Conservation (phyloP, 2,113 vertebrate genomes). For the Pseudopipra pipra region DNA sequence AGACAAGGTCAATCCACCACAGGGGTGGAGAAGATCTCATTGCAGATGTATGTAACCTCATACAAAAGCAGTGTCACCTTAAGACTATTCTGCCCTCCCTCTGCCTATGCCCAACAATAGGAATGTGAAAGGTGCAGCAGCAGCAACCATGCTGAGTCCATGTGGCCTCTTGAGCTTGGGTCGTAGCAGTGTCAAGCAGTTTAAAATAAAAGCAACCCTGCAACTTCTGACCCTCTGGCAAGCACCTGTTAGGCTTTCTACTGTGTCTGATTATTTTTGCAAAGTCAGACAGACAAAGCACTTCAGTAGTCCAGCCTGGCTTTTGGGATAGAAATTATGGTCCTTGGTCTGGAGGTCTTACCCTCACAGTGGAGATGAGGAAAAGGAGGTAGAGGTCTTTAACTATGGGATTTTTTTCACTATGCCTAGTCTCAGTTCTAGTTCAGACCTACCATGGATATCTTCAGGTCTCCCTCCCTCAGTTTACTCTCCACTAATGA, state of each 20-base stretch:
- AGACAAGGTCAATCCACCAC: background rate
- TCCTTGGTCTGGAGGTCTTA: background rate
- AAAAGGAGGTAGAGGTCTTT: background rate
- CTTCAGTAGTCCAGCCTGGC: background rate
- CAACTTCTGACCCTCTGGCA: background rate
- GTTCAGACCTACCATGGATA: background rate
- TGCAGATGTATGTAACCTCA: background rate
- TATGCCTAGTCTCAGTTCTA: background rate
- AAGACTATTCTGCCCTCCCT: background rate
- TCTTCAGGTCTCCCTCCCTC: background rate
- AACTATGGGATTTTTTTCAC: background rate
- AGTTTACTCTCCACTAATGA: background rate
- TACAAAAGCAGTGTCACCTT: background rate
- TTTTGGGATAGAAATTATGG: background rate
- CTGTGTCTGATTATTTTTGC: background rate
- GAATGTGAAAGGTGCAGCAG: background rate
- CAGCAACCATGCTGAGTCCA: background rate
- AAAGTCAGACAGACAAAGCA: background rate
- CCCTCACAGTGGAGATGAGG: background rate
- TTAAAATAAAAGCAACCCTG: background rate
- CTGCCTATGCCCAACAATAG: background rate
- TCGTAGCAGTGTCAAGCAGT: background rate
- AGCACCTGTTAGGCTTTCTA: background rate
- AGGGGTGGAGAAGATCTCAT: background rate
- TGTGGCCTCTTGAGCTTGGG: background rate